Evolutionary conservation across 1,140 invertebrate genomes (phyloP).

Genomic region (Drosophila sturtevanti): DNA sequence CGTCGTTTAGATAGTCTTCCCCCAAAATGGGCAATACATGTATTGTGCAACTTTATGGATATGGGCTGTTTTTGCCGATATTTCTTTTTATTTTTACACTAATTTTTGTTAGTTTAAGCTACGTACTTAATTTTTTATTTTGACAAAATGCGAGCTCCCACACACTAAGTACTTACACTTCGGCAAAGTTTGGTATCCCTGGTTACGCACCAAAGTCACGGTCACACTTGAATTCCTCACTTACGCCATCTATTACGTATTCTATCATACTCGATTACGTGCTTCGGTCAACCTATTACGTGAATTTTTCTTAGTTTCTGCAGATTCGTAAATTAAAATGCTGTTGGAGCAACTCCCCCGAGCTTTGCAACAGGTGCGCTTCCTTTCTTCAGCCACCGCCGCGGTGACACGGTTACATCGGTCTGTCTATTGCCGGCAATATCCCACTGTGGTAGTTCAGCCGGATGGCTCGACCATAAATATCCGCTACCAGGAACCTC

Average conservation of each 20-base stretch:
- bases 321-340: slow-evolving; percentile 39
- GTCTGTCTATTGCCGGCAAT: slow-evolving; percentile 87
- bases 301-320: not conserved
- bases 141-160: slow-evolving; percentile 19
- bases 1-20: not conserved
- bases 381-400: slow-evolving; percentile 83
- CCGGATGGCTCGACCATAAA: slow-evolving; percentile 93
- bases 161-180: slow-evolving; percentile 43
- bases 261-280: no score
- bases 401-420: slow-evolving; percentile 89
- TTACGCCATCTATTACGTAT: not conserved
- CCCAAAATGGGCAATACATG: not conserved
- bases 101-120: not conserved
- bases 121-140: slow-evolving; percentile 29
- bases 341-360: slow-evolving; percentile 41
- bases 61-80: not conserved
- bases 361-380: slow-evolving; percentile 53
- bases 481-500: slow-evolving; percentile 91
- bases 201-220: not conserved
- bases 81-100: not conserved
- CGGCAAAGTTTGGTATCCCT: not conserved
- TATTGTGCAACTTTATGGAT: no score
- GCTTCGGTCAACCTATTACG: not conserved
- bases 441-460: slow-evolving; percentile 90
- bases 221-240: not conserved